Percentiles rank a stretch among this genome's conserved stretches.
phyloP scores from a whole-genome alignment of 92 coral and sea anemone genomes.

The Zoanthus sansibaricus region DNA sequence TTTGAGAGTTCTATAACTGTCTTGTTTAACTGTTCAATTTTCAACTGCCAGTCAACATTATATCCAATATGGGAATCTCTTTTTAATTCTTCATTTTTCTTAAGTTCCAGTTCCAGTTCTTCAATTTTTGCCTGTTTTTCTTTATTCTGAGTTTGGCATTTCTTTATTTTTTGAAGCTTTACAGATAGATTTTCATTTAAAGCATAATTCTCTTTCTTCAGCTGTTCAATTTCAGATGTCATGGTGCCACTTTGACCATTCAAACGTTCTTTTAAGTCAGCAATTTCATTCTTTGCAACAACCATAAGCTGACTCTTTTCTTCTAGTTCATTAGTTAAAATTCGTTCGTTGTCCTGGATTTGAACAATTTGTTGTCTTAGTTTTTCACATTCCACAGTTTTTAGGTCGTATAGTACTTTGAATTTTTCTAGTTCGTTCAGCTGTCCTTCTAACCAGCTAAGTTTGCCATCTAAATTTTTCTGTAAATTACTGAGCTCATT shows the following conservation, averaged over 20 bases:
- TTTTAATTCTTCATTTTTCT: conserved; percentile 62
- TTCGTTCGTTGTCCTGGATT: conserved; percentile 71
- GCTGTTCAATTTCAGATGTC: conserved; percentile 70
- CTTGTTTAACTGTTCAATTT: conserved; percentile 70
- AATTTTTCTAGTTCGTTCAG: conserved; percentile 88
- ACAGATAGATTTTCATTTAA: conserved; percentile 65
- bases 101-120: conserved; percentile 71
- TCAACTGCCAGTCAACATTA: conserved; percentile 82
- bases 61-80: conserved; percentile 63
- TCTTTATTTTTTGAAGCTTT: conserved; percentile 70
- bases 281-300: conserved; percentile 76
- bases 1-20: conserved; percentile 68
- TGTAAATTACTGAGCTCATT: conserved; percentile 77
- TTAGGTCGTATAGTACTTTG: conserved; percentile 85
- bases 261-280: conserved; percentile 73
- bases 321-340: conserved; percentile 51
- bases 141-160: conserved; percentile 66
- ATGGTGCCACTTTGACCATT: conserved; percentile 65
- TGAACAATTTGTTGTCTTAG: conserved; percentile 76
- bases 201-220: conserved; percentile 67
- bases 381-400: conserved; percentile 79
- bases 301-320: conserved; percentile 68
- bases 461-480: conserved; percentile 84
- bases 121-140: conserved; percentile 76
- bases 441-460: conserved; percentile 95